Conservation (phyloP, 2,113 vertebrate genomes). For the Puntigrus tetrazona region DNA sequence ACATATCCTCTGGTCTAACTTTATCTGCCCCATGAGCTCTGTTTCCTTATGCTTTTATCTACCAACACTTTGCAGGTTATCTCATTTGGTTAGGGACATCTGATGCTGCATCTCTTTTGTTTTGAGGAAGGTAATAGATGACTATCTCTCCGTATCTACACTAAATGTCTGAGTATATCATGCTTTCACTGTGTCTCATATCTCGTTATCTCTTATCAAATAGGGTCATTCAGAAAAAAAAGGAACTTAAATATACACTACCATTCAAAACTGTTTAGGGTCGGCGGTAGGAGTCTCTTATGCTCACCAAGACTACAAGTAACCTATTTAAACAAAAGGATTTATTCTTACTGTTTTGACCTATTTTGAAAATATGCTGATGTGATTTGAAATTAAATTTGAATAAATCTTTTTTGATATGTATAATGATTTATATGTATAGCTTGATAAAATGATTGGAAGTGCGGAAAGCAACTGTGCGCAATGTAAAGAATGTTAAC, state of each 20-base stretch:
- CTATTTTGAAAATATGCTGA: not conserved
- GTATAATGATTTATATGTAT: not conserved
- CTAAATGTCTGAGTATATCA: not conserved
- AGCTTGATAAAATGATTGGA: not conserved
- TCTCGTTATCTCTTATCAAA: not conserved
- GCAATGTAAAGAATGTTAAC: not conserved
- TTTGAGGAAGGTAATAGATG: conserved; percentile 30
- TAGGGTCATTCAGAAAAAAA: conserved; percentile 2
- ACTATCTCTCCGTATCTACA: not conserved
- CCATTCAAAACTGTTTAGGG: not conserved
- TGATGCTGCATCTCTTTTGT: not conserved
- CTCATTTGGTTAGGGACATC: conserved; percentile 45
- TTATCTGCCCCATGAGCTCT: not conserved
- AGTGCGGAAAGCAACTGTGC: not conserved
- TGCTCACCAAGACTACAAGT: not conserved
- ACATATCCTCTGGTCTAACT: conserved; percentile 5
- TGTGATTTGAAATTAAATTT: no score
- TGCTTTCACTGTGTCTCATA: not conserved
- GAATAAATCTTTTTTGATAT: no score
- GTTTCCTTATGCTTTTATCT: conserved; percentile 29
- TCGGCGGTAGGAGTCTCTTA: not conserved
- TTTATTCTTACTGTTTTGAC: not conserved
- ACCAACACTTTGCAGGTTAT: conserved; percentile 21
- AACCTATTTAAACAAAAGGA: not conserved
- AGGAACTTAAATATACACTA: not conserved